These are phyloP conservation scores for Sitodiplosis mosellana DNA, from an alignment of 1,140 invertebrate genomes.

Conservation along the genomic window DNA sequence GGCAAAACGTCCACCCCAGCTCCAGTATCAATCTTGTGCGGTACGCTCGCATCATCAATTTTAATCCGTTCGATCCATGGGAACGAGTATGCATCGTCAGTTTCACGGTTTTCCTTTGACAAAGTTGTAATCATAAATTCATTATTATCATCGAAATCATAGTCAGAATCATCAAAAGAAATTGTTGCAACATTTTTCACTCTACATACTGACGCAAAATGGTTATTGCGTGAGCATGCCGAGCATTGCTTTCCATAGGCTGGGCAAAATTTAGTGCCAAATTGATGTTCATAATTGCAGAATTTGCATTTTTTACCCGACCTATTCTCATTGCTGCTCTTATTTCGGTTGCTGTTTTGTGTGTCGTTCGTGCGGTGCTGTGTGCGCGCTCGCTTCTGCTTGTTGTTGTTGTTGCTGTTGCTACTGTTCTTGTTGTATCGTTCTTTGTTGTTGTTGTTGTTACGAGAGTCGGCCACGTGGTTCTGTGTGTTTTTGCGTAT, in stretches of 20 bases:
- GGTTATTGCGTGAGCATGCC: conserved; percentile 6
- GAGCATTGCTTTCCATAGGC: conserved; percentile 9
- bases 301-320: no score
- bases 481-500: conserved; percentile 2
- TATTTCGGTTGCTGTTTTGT: no score
- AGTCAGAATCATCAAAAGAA: background rate
- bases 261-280: conserved; percentile 10
- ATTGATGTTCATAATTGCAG: no score
- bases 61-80: conserved; percentile 3
- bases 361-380: no score
- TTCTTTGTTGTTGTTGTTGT: no score
- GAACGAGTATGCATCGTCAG: background rate
- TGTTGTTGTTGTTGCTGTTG: no score
- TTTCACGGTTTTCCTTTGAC: background rate
- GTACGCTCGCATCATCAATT: conserved; percentile 3
- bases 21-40: conserved; percentile 3
- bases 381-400: no score
- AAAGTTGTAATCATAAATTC: conserved; percentile 6
- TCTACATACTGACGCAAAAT: conserved; percentile 7
- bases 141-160: conserved; percentile 1
- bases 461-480: no score
- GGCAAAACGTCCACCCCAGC: conserved; percentile 7
- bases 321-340: no score
- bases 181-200: background rate
- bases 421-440: no score